Evolutionary conservation across 1,140 invertebrate genomes (phyloP).

Genomic region (Hypothenemus hampei): DNA sequence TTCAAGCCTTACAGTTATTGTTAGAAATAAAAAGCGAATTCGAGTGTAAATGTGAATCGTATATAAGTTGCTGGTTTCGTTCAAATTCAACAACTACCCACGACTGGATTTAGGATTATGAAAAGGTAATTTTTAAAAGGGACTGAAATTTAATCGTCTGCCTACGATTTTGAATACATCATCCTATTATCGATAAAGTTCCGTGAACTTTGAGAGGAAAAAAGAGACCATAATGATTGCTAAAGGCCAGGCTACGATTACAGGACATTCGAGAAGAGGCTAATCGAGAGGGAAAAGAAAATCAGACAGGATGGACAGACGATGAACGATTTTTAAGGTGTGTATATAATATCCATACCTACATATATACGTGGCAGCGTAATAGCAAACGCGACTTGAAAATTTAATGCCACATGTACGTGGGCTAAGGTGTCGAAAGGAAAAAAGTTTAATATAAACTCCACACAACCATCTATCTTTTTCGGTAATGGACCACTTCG

Average conservation of each 20-base stretch:
- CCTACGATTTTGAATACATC: too few species aligned
- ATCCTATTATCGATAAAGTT: too few species aligned
- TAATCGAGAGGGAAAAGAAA: too few species aligned
- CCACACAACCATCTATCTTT: slow-evolving; percentile 29
- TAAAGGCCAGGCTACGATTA: too few species aligned
- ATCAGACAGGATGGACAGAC: too few species aligned
- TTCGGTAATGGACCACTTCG: slow-evolving; percentile 31
- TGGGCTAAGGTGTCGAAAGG: slow-evolving; percentile 24
- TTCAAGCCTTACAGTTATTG: too few species aligned
- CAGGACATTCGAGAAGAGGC: neutral
- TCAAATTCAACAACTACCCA: slow-evolving; percentile 11
- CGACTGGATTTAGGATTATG: slow-evolving; percentile 8
- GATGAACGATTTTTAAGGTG: slow-evolving; percentile 25
- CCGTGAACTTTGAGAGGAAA: too few species aligned
- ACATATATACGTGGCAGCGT: slow-evolving; percentile 22
- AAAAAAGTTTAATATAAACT: slow-evolving; percentile 31
- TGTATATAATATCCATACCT: too few species aligned
- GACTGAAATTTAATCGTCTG: slow-evolving; percentile 4
- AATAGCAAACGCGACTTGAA: slow-evolving; percentile 30
- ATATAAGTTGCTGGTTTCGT: slow-evolving; percentile 16
- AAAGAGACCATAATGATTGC: too few species aligned
- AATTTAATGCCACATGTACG: slow-evolving; percentile 27
- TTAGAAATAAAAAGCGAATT: too few species aligned
- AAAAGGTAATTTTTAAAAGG: slow-evolving; percentile 14
- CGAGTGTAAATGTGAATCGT: slow-evolving; percentile 17